Base-by-base conservation (phyloP, 1,140 invertebrate genomes). In the Drosophila paulistorum region DNA sequence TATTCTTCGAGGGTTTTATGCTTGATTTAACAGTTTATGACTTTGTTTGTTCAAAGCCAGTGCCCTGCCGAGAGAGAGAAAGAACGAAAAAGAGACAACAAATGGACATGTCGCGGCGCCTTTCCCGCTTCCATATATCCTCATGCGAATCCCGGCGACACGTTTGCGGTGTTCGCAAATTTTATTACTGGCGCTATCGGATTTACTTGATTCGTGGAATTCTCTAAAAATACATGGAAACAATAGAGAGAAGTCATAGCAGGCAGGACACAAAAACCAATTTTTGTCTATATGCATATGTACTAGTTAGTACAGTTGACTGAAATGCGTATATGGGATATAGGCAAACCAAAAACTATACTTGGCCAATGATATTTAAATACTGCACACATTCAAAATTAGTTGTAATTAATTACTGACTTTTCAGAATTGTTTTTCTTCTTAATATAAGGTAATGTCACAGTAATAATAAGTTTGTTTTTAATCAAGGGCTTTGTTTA, bases 141-240 rank as follows among this genome's bases (percentile, higher is more conserved):
- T 20, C 45, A 58, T 9, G 60, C 30, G 20, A 35, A 62, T 35
- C 37, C 55, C 30, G 55, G 55, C 55, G 55, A 58, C 55, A 17
- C 14, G 48, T 17, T 37, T 55, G 51, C 33, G 51, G 65, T 57
- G 54, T 71, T 89, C 59, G 71, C 80, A 77, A 74, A 82, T 79
- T 85, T 90, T 90, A 90, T 90, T 81, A 74, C 86, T 90, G 86
- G 86, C 86, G 81, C 85, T 90, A 90, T 90, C 68, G 73, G 85
- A 82, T 90, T 90, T 77, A 73, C 55, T 35, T 20, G n/a, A 23
- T 90, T 90, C 86, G 59, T 26, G 14, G 84, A 89, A 89, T 60
- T 75, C 17, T 30, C 55, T 78, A 78, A 84, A 89, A 89, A 89
- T 72, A 64, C 42, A 48, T 17, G 30, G 68, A 67, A 78, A 89